These are phyloP conservation scores for Synodontis membranacea DNA, from an alignment of 2,113 vertebrate species.

Conservation along the genomic window DNA sequence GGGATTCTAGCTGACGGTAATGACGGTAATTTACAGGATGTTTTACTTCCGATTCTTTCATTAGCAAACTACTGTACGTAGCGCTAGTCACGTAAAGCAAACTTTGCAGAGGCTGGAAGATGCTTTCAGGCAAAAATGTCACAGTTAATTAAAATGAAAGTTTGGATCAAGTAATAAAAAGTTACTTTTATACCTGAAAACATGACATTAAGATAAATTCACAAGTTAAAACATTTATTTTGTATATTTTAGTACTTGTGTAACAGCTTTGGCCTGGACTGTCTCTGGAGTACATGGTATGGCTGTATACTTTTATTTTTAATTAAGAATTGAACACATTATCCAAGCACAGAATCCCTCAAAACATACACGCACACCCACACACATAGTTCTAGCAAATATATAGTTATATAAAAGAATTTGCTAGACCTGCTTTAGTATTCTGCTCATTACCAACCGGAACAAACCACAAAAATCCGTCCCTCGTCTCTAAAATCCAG, in stretches of 20 bases:
- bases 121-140: background rate
- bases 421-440: constrained; percentile 6
- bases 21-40: background rate
- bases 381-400: background rate
- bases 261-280: background rate
- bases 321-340: background rate
- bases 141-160: background rate
- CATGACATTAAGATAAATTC: background rate
- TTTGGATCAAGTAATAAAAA: background rate
- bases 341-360: constrained; percentile 12
- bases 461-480: constrained; percentile 24
- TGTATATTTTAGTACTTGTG: background rate
- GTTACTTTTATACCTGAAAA: background rate
- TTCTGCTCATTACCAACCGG: constrained; percentile 3
- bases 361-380: background rate
- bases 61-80: background rate
- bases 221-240: background rate
- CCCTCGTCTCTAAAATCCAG: background rate
- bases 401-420: background rate
- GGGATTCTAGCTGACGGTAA: background rate
- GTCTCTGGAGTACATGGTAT: background rate
- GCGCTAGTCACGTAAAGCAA: background rate
- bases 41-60: background rate
- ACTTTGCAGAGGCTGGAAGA: background rate
- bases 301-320: background rate